Base-by-base conservation (phyloP, 2,888 invertebrate species). In the Agrotis puta region DNA sequence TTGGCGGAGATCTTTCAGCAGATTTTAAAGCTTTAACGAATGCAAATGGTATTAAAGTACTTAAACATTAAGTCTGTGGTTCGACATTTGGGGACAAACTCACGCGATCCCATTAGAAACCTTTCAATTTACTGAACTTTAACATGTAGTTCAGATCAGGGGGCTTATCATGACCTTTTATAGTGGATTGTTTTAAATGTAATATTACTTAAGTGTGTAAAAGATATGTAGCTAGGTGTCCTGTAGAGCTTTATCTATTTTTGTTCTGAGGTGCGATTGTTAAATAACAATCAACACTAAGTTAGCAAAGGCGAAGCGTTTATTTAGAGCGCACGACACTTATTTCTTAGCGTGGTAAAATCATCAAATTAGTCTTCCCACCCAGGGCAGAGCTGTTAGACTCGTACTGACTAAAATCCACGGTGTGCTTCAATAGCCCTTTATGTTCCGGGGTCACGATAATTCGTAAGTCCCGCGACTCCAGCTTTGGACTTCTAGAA, bases 21-120 rank as follows among this genome's bases (percentile, higher is more conserved):
- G 33, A 56, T 22, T 7, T 9, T 24, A 74, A 33, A 33, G 20
- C 50, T 67, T 61, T 45, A 50, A 33, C n/a, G 20, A 56, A 66
- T 66, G 50, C 45, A 14, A 66, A 61, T 74, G 20, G 66, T 20
- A 50, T 74, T 20, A 43, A 13, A 54, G 58, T 63, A 20, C 56
- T 33, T 24, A 57, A 73, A 54, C 18, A 59, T 67, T 18, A 57
- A 59, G 59, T 56, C 59, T 61, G 33, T 6, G 5, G n/a, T 57
- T 67, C 67, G 50, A 67, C 56, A 58, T 47, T 73, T 51, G 50
- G 59, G 56, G 74, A 61, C 61, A 50, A 56, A 50, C 45, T 74
- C 50, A 39, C 50, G 50, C 59, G 45, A 74, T 45, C 20, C 50
- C 64, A 72, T 72, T 63, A 63, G 16, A 11, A 50, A 72, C 43